These are phyloP conservation scores for Labeo catla DNA, from an alignment of 2,113 vertebrate species.

Conservation along the genomic window DNA sequence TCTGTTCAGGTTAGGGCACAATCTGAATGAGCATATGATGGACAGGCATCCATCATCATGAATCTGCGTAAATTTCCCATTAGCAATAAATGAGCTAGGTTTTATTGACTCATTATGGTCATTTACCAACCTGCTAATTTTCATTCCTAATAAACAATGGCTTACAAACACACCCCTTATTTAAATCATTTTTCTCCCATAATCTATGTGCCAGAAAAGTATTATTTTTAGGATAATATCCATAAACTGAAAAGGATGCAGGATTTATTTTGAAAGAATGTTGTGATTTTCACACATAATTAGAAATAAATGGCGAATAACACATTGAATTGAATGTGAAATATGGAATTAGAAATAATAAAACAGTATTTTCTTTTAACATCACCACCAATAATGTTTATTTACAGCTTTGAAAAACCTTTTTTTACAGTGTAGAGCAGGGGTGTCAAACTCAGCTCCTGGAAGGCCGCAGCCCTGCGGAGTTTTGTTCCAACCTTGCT, in stretches of 20 bases:
- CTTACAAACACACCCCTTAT: conserved; percentile 2
- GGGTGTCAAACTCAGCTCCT: too few species aligned
- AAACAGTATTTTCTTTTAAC: neutral
- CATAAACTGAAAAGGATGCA: neutral
- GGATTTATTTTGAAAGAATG: neutral
- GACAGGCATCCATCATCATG: conserved; percentile 40
- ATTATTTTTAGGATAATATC: neutral
- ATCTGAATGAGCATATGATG: conserved; percentile 16
- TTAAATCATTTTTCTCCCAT: neutral
- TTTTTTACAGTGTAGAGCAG: neutral
- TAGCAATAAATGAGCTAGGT: conserved; percentile 29
- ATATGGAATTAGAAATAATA: neutral
- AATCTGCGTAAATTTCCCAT: conserved; percentile 18
- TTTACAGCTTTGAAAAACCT: neutral
- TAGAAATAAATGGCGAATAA: neutral
- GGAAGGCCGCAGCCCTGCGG: too few species aligned
- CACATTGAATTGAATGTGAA: neutral
- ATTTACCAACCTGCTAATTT: conserved; percentile 36
- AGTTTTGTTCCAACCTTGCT: too few species aligned
- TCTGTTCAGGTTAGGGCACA: neutral
- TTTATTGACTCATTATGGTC: conserved; percentile 41
- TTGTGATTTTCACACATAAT: neutral
- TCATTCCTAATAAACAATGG: conserved; percentile 22
- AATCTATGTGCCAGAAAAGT: neutral
- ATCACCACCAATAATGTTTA: neutral